phyloP scores from a whole-genome alignment of 2,888 invertebrate genomes.

The Heteromyza rotundicornis region DNA sequence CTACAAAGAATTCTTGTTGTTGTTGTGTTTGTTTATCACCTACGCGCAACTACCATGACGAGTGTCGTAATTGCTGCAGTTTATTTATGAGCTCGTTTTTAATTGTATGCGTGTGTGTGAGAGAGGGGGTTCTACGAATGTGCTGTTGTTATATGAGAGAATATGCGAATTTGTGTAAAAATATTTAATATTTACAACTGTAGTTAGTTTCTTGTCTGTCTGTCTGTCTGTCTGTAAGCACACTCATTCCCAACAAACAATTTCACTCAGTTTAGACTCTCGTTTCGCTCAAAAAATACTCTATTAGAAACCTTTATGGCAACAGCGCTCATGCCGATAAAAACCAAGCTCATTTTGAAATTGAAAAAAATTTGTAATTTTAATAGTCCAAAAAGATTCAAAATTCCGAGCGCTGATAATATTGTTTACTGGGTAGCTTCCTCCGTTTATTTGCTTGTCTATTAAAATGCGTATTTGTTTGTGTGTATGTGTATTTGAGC shows the following conservation, averaged over 20 bases:
- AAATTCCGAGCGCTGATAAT: not conserved
- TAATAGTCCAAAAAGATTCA: no score
- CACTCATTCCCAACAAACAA: no score
- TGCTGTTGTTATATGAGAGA: not conserved
- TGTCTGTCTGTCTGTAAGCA: conserved; percentile 1
- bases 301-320: no score
- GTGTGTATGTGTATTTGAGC: not conserved
- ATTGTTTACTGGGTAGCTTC: not conserved
- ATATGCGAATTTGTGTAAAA: conserved; percentile 17
- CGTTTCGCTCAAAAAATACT: no score
- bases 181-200: not conserved
- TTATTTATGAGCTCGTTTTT: not conserved
- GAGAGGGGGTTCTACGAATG: not conserved
- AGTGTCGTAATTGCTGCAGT: no score
- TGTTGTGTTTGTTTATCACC: not conserved
- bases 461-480: conserved; percentile 27
- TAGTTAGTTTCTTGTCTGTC: conserved; percentile 1
- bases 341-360: no score
- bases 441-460: conserved; percentile 35
- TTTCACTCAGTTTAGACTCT: no score
- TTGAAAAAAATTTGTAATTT: no score
- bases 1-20: not conserved
- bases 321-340: no score
- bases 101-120: not conserved
- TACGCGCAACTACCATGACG: not conserved